Evolutionary conservation across 2,888 invertebrate genomes (phyloP).

Genomic region (Dyspetes luteomarginatus): DNA sequence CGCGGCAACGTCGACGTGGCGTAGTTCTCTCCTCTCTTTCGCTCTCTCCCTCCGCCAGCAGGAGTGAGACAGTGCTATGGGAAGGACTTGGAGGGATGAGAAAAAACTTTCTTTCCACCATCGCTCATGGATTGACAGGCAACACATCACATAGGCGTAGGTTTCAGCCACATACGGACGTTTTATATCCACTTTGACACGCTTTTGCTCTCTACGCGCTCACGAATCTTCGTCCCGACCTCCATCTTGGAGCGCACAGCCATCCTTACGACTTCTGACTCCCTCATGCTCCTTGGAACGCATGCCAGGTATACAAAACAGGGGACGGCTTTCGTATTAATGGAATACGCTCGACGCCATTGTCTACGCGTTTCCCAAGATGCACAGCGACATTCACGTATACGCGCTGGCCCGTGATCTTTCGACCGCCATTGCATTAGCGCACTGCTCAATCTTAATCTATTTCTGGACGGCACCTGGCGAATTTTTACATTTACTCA

Average conservation of each 20-base stretch:
- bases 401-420: slow-evolving; percentile 36
- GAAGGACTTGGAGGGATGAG: slow-evolving; percentile 55
- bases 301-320: slow-evolving; percentile 11
- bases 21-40: slow-evolving; percentile 49
- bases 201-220: slow-evolving; percentile 7
- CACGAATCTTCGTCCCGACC: slow-evolving; percentile 14
- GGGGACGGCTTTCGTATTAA: slow-evolving; percentile 64
- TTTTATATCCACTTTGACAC: slow-evolving; percentile 11
- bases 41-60: slow-evolving; percentile 17
- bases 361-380: slow-evolving; percentile 68
- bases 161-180: slow-evolving; percentile 43
- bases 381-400: slow-evolving; percentile 67
- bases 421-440: slow-evolving; percentile 32
- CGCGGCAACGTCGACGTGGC: slow-evolving; percentile 65
- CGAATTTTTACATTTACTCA: too few species aligned
- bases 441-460: slow-evolving; percentile 7
- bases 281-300: slow-evolving; percentile 2
- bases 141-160: slow-evolving; percentile 78
- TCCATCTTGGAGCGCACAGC: not conserved
- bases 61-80: slow-evolving; percentile 55
- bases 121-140: slow-evolving; percentile 81
- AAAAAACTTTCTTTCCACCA: slow-evolving; percentile 79
- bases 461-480: not conserved
- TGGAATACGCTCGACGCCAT: slow-evolving; percentile 70
- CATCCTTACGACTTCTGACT: slow-evolving; percentile 7